Percentiles rank a stretch among this genome's conserved stretches.
phyloP scores from a whole-genome alignment of 2,797 vertebrate species.

The Pelodytes ibericus region DNA sequence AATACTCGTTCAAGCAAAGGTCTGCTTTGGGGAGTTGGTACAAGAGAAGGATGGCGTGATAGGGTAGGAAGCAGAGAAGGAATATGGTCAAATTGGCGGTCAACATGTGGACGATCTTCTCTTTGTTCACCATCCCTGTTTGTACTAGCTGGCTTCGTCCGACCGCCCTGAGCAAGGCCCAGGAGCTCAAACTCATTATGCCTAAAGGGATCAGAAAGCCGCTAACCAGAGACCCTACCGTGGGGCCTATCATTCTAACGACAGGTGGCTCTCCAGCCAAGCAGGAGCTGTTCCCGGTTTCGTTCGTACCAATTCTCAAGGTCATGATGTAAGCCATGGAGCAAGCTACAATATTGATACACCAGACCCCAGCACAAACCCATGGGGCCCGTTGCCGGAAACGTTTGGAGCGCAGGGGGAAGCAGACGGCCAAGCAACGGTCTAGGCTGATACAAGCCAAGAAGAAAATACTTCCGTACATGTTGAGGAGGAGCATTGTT shows the following conservation, averaged over 20 bases:
- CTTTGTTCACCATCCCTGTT: conserved; percentile 66
- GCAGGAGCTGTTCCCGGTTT: conserved; percentile 36
- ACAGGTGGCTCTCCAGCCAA: conserved; percentile 62
- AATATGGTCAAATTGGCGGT: conserved; percentile 67
- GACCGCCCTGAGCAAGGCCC: conserved; percentile 65
- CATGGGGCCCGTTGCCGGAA: conserved; percentile 65
- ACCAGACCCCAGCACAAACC: conserved; percentile 72
- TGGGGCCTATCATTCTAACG: conserved; percentile 24
- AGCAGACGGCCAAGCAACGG: conserved; percentile 72
- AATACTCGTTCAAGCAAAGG: background rate
- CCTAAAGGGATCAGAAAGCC: conserved; percentile 69
- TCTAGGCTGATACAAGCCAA: conserved; percentile 73
- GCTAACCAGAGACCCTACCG: conserved; percentile 58
- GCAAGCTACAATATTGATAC: conserved; percentile 65
- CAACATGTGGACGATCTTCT: conserved; percentile 71
- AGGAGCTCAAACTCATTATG: conserved; percentile 69
- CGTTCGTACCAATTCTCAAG: background rate
- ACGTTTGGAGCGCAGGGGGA: conserved; percentile 65
- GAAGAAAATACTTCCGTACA: conserved; percentile 78
- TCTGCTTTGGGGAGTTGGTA: conserved; percentile 13
- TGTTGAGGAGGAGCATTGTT: conserved; percentile 72
- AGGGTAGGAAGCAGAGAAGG: conserved; percentile 74
- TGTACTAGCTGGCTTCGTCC: conserved; percentile 64
- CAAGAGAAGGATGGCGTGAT: conserved; percentile 65
- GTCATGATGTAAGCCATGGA: conserved; percentile 58